Percentiles rank a stretch among this genome's conserved stretches.
These are phyloP conservation scores for Meiosimyza platycephala DNA, from an alignment of 2,888 invertebrate species.

Conservation along the genomic window DNA sequence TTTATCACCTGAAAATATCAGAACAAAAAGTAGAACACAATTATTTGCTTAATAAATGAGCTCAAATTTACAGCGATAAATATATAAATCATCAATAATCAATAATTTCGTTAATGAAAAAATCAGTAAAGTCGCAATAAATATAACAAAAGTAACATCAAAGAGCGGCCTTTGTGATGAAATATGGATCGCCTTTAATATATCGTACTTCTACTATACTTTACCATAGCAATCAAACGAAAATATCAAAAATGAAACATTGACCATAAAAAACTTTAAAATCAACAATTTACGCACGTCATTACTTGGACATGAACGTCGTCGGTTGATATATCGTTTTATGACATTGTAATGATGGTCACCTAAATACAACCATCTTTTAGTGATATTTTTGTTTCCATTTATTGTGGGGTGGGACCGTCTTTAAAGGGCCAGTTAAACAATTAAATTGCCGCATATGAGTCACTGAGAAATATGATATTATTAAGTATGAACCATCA, in stretches of 20 bases:
- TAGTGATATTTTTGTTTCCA: no score
- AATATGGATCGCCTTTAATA: not conserved
- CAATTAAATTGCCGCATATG: not conserved
- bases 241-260: not conserved
- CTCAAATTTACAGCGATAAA: no score
- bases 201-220: not conserved
- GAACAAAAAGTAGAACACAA: no score
- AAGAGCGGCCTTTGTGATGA: not conserved
- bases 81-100: no score
- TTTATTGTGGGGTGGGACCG: no score
- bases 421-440: not conserved
- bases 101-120: not conserved
- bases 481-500: not conserved
- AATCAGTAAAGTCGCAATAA: not conserved
- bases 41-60: no score
- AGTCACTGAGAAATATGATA: not conserved
- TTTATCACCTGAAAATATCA: no score
- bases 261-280: constrained; percentile 16
- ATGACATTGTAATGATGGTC: not conserved
- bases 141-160: not conserved
- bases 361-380: not conserved
- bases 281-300: constrained; percentile 12
- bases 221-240: not conserved
- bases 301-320: constrained; percentile 5
- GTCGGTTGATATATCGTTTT: constrained; percentile 15